phyloP scores from a whole-genome alignment of 2,888 invertebrate species.

The Cremastobaeus sp. region DNA sequence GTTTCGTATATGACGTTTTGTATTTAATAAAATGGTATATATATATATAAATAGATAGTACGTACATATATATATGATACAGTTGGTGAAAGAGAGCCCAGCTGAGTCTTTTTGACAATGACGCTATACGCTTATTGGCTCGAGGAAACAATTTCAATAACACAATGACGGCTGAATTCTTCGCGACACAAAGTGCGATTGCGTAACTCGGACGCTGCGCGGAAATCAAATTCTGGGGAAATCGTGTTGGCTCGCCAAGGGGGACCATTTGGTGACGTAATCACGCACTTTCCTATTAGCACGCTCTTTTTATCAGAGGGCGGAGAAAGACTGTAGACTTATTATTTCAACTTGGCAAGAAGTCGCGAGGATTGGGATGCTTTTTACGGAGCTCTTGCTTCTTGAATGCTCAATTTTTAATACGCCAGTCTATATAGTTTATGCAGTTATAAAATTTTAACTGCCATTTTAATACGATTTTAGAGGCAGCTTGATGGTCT shows the following conservation, averaged over 20 bases:
- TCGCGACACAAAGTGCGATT: constrained; percentile 74
- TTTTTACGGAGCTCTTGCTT: constrained; percentile 9
- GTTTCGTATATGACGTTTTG: constrained; percentile 67
- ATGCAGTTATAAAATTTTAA: not conserved
- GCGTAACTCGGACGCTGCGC: constrained; percentile 57
- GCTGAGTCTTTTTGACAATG: constrained; percentile 71
- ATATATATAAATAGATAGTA: constrained; percentile 26
- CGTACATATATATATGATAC: not conserved
- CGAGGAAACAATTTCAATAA: constrained; percentile 60
- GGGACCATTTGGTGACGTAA: constrained; percentile 17
- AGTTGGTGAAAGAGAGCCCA: constrained; percentile 59
- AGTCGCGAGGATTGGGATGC: constrained; percentile 31
- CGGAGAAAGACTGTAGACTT: constrained; percentile 38
- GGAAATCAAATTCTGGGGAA: constrained; percentile 8
- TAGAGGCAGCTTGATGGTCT: not conserved
- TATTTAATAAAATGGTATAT: constrained; percentile 36
- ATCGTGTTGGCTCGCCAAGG: constrained; percentile 3
- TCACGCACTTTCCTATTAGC: constrained; percentile 31
- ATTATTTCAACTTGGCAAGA: constrained; percentile 19
- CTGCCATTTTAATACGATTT: not conserved
- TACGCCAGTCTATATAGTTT: not conserved
- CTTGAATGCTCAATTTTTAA: constrained; percentile 1
- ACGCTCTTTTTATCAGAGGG: constrained; percentile 14
- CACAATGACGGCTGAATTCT: constrained; percentile 64
- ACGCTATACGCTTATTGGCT: constrained; percentile 76